A percentile compares a stretch with the other conserved stretches of the same genome.
Evolutionary conservation across 2,797 vertebrate genomes (phyloP).

Genomic region (Limnodromus scolopaceus): DNA sequence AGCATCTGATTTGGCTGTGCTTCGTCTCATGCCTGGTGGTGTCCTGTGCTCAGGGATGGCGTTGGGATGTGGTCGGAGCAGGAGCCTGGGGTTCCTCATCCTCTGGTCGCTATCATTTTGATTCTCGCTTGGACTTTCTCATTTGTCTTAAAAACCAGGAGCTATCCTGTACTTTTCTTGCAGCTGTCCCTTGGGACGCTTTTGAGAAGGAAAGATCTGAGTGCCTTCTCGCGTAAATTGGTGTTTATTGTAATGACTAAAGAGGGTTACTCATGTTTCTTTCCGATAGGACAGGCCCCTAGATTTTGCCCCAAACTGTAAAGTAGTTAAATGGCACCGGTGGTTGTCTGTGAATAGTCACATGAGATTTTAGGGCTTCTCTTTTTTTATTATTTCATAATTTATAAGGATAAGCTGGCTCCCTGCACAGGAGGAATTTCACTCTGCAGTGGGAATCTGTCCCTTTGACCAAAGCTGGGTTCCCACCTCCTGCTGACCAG

Average conservation of each 20-base stretch:
- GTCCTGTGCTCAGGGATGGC: neutral
- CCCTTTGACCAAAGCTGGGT: neutral
- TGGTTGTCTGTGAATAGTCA: neutral
- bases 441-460: neutral
- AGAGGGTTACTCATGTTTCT: neutral
- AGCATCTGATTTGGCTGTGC: neutral
- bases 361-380: neutral
- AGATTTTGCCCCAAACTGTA: neutral
- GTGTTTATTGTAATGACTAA: neutral
- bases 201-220: neutral
- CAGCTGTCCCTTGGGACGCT: neutral
- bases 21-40: neutral
- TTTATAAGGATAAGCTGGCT: neutral
- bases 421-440: neutral
- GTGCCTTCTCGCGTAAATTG: accelerated
- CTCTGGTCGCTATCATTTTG: neutral
- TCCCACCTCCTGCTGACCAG: neutral
- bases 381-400: neutral
- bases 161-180: neutral
- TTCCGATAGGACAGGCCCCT: neutral
- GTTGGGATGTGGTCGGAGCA: neutral
- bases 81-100: neutral
- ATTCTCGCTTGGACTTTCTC: neutral
- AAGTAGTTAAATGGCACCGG: neutral
- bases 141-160: neutral